These are phyloP conservation scores for Sphaeramia orbicularis DNA, from an alignment of 2,797 vertebrate species.

Conservation along the genomic window DNA sequence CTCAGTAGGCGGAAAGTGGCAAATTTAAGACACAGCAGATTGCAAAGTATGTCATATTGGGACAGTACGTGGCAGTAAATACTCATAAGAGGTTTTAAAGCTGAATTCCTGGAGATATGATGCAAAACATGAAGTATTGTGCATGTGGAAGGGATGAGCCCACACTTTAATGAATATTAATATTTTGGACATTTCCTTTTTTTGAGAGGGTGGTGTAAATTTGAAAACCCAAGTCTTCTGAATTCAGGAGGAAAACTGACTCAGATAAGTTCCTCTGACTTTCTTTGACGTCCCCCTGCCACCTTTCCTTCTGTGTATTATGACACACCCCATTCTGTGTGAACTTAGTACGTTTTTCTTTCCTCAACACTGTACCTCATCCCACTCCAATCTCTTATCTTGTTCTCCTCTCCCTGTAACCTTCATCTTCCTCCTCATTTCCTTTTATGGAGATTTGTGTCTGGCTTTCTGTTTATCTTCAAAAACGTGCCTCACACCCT, in stretches of 20 bases:
- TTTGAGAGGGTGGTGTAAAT: not conserved
- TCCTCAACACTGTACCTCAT: not conserved
- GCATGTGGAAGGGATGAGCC: not conserved
- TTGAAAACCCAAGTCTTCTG: not conserved
- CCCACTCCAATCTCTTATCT: not conserved
- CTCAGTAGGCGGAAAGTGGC: conserved; percentile 49
- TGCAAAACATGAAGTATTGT: not conserved
- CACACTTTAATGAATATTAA: not conserved
- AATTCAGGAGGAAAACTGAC: not conserved
- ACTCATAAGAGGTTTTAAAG: conserved; percentile 2
- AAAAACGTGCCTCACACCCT: no score
- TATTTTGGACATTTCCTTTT: not conserved
- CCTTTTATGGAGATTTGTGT: not conserved
- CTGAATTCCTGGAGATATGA: not conserved
- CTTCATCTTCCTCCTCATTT: conserved; percentile 6
- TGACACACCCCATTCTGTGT: not conserved
- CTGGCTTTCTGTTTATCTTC: conserved; percentile 7
- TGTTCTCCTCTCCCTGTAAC: not conserved
- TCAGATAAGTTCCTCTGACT: not conserved
- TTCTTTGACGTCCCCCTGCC: not conserved
- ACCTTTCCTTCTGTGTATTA: not conserved
- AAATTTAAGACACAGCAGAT: conserved; percentile 26
- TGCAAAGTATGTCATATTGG: conserved; percentile 35
- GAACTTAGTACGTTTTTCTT: conserved; percentile 9
- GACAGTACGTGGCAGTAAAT: conserved; percentile 8